phyloP scores from a whole-genome alignment of 2,797 vertebrate genomes.

The Muscicapa striata region DNA sequence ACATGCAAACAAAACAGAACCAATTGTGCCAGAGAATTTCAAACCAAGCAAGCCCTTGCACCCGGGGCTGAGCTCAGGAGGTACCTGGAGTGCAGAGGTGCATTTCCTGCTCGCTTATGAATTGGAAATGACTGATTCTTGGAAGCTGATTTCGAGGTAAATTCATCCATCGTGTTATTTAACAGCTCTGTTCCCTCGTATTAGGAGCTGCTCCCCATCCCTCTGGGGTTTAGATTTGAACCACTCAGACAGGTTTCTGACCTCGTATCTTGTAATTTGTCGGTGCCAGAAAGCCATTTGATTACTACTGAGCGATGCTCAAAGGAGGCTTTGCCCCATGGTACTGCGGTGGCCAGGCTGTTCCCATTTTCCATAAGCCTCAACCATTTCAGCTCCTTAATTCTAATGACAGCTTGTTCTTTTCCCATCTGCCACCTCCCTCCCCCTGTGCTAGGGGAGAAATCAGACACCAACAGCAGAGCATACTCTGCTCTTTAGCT shows the following conservation, averaged over 20 bases:
- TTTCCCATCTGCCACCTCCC: slow-evolving; percentile 51
- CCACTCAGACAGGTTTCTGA: background rate
- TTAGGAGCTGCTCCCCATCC: background rate
- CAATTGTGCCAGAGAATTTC: background rate
- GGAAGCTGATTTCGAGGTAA: background rate
- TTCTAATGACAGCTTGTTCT: slow-evolving; percentile 57
- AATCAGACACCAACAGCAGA: slow-evolving; percentile 38
- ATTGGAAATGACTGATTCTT: background rate
- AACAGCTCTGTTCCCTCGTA: background rate
- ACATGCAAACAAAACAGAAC: background rate
- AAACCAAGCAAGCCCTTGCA: background rate
- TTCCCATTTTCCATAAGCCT: background rate
- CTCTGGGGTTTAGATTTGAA: background rate
- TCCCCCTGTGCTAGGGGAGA: slow-evolving; percentile 27
- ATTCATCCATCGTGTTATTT: background rate
- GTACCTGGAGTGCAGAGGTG: background rate
- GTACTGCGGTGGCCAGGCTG: background rate
- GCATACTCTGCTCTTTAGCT: background rate
- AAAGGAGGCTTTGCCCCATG: background rate
- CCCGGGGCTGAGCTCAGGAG: background rate
- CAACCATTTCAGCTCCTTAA: slow-evolving; percentile 41
- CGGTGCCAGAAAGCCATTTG: background rate
- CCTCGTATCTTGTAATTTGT: background rate
- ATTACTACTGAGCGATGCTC: background rate
- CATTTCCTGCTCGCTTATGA: background rate